Evolutionary conservation across 2,888 invertebrate genomes (phyloP), one percentile per base, ranked within the genome.

Genomic region (Drosophila flavopinicola): DNA sequence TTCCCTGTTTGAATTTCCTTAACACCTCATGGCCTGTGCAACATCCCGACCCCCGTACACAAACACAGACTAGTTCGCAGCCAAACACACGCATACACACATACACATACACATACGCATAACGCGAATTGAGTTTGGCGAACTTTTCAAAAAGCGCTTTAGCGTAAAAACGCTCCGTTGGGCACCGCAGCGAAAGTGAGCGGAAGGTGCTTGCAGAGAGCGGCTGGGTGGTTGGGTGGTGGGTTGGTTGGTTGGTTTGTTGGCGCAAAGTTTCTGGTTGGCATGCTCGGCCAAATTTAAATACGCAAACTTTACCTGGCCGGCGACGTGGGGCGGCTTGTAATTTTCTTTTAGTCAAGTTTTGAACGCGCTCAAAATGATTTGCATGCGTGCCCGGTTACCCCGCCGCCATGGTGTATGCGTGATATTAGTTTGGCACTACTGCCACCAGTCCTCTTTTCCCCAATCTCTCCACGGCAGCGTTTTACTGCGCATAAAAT

Each of bases 341-440:
- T 83, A 77, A 78, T 78, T 71, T 77, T 78, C 71, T 78, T 77
- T 75, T 57, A 78, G 83, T 79, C 84, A 76, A 83, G 68, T 76
- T 76, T 76, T 76, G 73, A 83, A 57, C 63, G 76, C 66, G 57
- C 64, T 65, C 61, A 58, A 79, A 83, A 83, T 70, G 60, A 80
- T 78, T 83, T 79, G 72, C 68, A 75, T 71, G 75, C 75, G 49
- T 65, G 48, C 17, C 63, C 39, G 45, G 35, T 33, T 15, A 6
- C 41, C 13, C 25, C 10, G 11, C 24, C 64, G 30, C 39, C 71
- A 27, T 38, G 68, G 60, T 78, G 77, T 84, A 79, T 79, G 74
- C 80, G 70, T 77, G 63, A 73, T 80, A 78, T 79, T 83, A 71
- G 79, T 79, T 72, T 58, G 51, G 24, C 51, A 29, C 15, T 2